Evolutionary conservation across 2,113 vertebrate species (phyloP), one percentile per base, ranked within the genome.

Genomic region (Neodon shergylaensis): DNA sequence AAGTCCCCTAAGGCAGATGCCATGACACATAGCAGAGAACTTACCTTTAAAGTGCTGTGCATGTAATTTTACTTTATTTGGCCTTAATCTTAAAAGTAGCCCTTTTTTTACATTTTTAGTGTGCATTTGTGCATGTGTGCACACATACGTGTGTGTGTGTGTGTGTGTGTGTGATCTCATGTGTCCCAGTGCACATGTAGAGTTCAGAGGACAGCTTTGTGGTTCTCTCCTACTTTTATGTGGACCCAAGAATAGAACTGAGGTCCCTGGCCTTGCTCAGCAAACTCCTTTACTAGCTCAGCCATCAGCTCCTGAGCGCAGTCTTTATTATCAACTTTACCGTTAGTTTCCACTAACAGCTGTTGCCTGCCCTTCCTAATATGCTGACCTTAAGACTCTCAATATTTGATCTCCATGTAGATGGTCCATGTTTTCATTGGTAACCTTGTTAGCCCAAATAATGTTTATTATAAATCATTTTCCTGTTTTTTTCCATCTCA

Each of bases 41-140:
- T 99, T 99, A 99, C 99, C 99, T 99, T 99, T 98, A 98, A 98
- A 98, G 96, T 98, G 98, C 98, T 98, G 98, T 98, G 99, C 98
- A 98, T 98, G 98, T 98, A 98, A 98, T 98, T 99, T 99, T 98
- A 99, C 98, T 98, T 19, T 81, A 65, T 83, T 86, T 76, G 79
- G 24, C 22, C 16, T 88, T 12, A 47, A 65, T 81, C 22, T 94
- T 93, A 81, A 97, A 84, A 70, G 5, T 65, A 28, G 9, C 26
- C 58, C 72, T 68, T 33, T 42, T 19, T 54, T 52, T 52, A 16
- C 13, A 16, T 47, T 44, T 65, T 63, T 49, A 65, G 58, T 28
- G 13, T 58, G 19, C 52, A 36, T 54, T 19, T 4, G 26, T 77
- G 39, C 17, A 19, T 70, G 33, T 36, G 68, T 36, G 68, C 28